Conservation (phyloP, 1,140 invertebrate genomes). For the Leptinotarsa texana region DNA sequence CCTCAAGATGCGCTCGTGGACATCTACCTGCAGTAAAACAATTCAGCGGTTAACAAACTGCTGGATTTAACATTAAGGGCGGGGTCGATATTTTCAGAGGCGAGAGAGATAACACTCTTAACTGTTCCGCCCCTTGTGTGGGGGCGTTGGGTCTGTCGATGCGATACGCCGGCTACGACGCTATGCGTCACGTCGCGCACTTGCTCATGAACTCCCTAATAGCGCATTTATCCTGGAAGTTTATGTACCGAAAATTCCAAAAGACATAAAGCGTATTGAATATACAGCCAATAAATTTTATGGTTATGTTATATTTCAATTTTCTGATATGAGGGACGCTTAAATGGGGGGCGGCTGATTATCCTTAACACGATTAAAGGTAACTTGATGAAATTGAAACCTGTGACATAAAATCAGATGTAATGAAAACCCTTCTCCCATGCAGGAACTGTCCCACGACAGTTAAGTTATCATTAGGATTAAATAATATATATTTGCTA, state of each 20-base stretch:
- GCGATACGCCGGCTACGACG: slow-evolving; percentile 13
- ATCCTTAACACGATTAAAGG: too few species aligned
- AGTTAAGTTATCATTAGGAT: too few species aligned
- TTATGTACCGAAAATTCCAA: slow-evolving; percentile 19
- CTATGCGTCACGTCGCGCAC: slow-evolving; percentile 5
- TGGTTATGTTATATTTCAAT: too few species aligned
- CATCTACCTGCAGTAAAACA: slow-evolving; percentile 53
- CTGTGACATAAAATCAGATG: too few species aligned
- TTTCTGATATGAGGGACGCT: too few species aligned
- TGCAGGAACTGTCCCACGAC: too few species aligned
- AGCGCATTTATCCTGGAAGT: slow-evolving; percentile 16
- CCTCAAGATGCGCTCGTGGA: not conserved
- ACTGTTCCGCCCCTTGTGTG: slow-evolving; percentile 4
- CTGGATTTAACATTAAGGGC: slow-evolving; percentile 37
- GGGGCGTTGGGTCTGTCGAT: slow-evolving; percentile 12
- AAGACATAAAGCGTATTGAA: slow-evolving; percentile 11
- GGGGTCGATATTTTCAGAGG: slow-evolving; percentile 37
- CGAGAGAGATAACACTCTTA: slow-evolving; percentile 34
- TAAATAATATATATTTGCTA: too few species aligned
- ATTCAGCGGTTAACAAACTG: slow-evolving; percentile 42
- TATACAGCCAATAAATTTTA: not conserved
- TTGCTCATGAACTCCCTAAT: slow-evolving; percentile 1
- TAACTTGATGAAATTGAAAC: too few species aligned
- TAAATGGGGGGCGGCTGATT: too few species aligned
- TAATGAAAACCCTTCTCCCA: too few species aligned